Evolutionary conservation across 2,888 invertebrate genomes (phyloP), one percentile per base, ranked within the genome.

Genomic region (Caenorhabditis sp.): DNA sequence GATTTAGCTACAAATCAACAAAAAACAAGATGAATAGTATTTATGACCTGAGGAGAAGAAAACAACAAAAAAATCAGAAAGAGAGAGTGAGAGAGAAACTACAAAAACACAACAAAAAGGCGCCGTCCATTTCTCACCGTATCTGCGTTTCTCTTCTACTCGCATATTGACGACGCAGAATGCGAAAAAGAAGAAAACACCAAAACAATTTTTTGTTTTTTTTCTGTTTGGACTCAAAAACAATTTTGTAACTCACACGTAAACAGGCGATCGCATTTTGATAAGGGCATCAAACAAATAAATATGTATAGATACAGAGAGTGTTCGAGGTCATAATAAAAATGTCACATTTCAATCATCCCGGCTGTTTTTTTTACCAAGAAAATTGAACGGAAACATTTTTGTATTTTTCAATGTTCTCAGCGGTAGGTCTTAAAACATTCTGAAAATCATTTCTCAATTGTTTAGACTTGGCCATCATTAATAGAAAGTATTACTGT

Each of bases 321-420:
- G 27, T 23, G 27, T 51, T 59, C 53, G 36, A 65, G 50, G 58
- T n/a, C 36, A 53, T 12, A 53, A 17, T 2, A 19, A 17, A 57
- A 27, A 19, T 14, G 36, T 23, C 36, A 54, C n/a, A n/a, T n/a
- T n/a, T n/a, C n/a, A n/a, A n/a, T 43, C 51, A n/a, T n/a, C n/a
- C n/a, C 37, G n/a, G 26, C 23, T 19, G 12, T 14, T 27, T 21
- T 37, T 37, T 55, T 37, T 23, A 4, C 50, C n/a, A 50, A n/a
- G 17, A 19, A 14, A 50, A 19, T 50, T 8, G 50, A 50, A 50
- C 50, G 19, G 17, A 17, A 50, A 50, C 50, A 50, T n/a, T 3
- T 50, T 8, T 50, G 5, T 17, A n/a, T n/a, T n/a, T n/a, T n/a
- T n/a, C n/a, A n/a, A n/a, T n/a, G n/a, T n/a, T n/a, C n/a, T n/a